These are phyloP conservation scores for Monochamus alternatus DNA, from an alignment of 2,888 invertebrate species.

Conservation along the genomic window DNA sequence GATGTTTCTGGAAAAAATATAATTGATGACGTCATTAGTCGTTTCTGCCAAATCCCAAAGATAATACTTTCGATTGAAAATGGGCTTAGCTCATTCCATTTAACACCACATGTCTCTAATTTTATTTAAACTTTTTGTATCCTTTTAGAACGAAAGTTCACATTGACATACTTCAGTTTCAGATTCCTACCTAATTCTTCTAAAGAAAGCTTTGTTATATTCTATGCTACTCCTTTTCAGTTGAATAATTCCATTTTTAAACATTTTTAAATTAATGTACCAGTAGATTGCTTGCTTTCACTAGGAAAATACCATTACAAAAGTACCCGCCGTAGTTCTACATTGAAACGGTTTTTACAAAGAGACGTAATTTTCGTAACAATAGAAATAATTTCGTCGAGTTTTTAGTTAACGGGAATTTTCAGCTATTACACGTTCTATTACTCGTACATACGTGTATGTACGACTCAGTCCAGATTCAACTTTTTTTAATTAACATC, in stretches of 20 bases:
- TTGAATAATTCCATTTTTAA: not conserved
- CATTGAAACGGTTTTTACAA: constrained; percentile 29
- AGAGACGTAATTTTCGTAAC: constrained; percentile 29
- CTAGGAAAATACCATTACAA: not conserved
- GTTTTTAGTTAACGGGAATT: constrained; percentile 15
- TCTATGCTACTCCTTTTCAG: too few species aligned
- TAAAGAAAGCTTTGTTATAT: too few species aligned
- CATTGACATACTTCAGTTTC: too few species aligned
- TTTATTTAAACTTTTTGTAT: too few species aligned
- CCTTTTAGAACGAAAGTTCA: too few species aligned
- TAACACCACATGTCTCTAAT: too few species aligned
- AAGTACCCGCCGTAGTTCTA: not conserved
- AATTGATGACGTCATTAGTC: too few species aligned
- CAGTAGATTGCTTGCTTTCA: not conserved
- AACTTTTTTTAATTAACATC: not conserved
- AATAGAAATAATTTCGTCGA: constrained; percentile 32
- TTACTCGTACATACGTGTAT: not conserved
- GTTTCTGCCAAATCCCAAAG: too few species aligned
- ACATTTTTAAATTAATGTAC: not conserved
- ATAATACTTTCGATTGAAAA: too few species aligned
- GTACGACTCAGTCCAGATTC: not conserved
- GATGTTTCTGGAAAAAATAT: too few species aligned
- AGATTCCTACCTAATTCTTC: too few species aligned
- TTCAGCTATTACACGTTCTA: constrained; percentile 13
- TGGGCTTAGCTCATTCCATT: too few species aligned